Conservation (phyloP, 2,113 vertebrate genomes). For the Sander vitreus region DNA sequence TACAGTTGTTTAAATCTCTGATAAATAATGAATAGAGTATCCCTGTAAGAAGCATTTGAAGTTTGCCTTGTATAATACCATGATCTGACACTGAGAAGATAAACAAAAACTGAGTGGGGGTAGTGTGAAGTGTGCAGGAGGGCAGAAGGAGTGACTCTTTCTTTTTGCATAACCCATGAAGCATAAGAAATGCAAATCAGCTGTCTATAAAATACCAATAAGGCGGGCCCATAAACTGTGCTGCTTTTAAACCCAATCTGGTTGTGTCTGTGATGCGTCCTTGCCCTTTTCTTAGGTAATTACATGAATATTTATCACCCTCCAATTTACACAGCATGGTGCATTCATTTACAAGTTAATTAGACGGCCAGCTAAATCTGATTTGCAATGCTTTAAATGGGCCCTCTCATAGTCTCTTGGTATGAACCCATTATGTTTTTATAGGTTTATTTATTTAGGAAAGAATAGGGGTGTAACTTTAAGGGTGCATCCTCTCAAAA, state of each 20-base stretch:
- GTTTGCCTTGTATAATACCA: slow-evolving; percentile 21
- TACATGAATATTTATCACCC: slow-evolving; percentile 76
- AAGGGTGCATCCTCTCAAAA: not conserved
- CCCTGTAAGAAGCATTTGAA: slow-evolving; percentile 3
- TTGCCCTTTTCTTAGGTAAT: slow-evolving; percentile 66
- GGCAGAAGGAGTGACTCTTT: slow-evolving; percentile 44
- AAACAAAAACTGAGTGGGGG: slow-evolving; percentile 40
- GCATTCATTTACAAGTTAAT: slow-evolving; percentile 83
- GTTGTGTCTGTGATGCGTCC: slow-evolving; percentile 53
- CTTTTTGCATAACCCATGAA: slow-evolving; percentile 69
- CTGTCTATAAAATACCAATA: slow-evolving; percentile 75
- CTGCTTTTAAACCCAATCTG: slow-evolving; percentile 62
- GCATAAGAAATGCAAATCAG: slow-evolving; percentile 77
- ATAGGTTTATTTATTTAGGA: slow-evolving; percentile 58
- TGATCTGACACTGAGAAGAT: slow-evolving; percentile 40
- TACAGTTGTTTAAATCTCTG: not conserved
- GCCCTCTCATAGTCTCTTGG: slow-evolving; percentile 36
- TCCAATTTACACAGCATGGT: slow-evolving; percentile 70
- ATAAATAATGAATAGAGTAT: slow-evolving; percentile 4
- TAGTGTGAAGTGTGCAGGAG: slow-evolving; percentile 24
- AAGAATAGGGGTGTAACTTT: slow-evolving; percentile 18
- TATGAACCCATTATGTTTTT: slow-evolving; percentile 60
- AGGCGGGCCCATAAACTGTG: slow-evolving; percentile 50
- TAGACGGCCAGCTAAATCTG: slow-evolving; percentile 68
- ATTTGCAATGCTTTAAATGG: slow-evolving; percentile 74